These are phyloP conservation scores for Deroplatys truncata DNA, from an alignment of 2,888 invertebrate genomes.

Conservation along the genomic window DNA sequence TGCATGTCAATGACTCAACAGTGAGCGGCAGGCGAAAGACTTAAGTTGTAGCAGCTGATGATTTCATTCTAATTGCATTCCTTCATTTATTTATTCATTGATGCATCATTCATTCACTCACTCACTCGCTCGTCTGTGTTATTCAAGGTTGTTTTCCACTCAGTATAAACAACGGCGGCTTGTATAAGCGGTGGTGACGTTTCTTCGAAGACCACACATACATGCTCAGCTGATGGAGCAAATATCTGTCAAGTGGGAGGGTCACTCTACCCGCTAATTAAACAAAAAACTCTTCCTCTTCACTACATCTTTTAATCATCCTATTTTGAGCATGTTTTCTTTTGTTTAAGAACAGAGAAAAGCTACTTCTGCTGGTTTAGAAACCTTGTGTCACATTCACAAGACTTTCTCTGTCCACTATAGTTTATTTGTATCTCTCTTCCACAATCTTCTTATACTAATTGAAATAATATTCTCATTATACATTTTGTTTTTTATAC, in stretches of 20 bases:
- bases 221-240: background rate
- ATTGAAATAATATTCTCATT: no score
- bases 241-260: constrained; percentile 8
- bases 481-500: no score
- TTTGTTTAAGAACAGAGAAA: background rate
- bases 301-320: background rate
- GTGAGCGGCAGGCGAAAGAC: background rate
- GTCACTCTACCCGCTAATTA: background rate
- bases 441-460: no score
- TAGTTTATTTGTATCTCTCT: no score
- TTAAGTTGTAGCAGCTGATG: background rate
- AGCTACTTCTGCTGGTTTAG: no score
- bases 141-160: background rate
- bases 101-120: background rate
- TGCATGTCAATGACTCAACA: background rate
- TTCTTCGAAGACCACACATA: background rate
- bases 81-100: background rate
- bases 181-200: background rate
- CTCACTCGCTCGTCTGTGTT: background rate
- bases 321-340: background rate
- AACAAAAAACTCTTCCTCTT: background rate
- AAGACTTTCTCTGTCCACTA: no score
- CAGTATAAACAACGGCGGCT: background rate
- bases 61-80: background rate
- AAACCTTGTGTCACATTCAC: no score